These are phyloP conservation scores for Capromys pilorides DNA, from an alignment of 2,797 vertebrate species.

Conservation along the genomic window DNA sequence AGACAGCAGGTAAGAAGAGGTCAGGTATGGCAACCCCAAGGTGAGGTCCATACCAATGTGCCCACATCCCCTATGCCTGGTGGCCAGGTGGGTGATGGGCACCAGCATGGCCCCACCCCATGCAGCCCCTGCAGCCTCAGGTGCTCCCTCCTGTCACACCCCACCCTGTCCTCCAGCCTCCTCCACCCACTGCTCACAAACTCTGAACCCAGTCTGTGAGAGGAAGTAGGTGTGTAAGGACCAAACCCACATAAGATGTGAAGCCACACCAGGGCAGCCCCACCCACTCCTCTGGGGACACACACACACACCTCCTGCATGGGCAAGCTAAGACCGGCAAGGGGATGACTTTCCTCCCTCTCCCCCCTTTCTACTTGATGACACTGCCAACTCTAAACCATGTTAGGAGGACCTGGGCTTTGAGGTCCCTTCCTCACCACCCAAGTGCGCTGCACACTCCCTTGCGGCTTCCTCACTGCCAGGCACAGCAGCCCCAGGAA, in stretches of 20 bases:
- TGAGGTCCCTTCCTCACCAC: background rate
- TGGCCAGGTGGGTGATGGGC: background rate
- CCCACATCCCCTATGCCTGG: background rate
- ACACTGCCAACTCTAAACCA: rapidly evolving
- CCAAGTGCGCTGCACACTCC: rapidly evolving
- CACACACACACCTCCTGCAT: background rate
- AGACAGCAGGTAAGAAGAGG: background rate
- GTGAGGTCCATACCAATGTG: too few relatives aligned
- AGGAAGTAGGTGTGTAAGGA: background rate
- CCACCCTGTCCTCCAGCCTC: too few relatives aligned
- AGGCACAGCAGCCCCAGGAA: background rate
- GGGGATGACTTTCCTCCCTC: background rate
- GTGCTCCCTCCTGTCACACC: background rate
- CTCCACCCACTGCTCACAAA: background rate
- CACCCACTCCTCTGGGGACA: background rate
- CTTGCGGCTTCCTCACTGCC: background rate
- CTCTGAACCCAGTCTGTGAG: background rate
- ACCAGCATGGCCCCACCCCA: background rate
- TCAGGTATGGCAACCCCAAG: too few relatives aligned
- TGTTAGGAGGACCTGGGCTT: background rate
- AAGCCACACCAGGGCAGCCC: background rate
- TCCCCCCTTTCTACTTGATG: background rate
- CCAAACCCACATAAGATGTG: rapidly evolving
- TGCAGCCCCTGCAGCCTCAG: background rate
- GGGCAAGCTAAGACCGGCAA: background rate